Conservation (phyloP, 2,113 vertebrate species). For the Sceloporus tristichus region DNA sequence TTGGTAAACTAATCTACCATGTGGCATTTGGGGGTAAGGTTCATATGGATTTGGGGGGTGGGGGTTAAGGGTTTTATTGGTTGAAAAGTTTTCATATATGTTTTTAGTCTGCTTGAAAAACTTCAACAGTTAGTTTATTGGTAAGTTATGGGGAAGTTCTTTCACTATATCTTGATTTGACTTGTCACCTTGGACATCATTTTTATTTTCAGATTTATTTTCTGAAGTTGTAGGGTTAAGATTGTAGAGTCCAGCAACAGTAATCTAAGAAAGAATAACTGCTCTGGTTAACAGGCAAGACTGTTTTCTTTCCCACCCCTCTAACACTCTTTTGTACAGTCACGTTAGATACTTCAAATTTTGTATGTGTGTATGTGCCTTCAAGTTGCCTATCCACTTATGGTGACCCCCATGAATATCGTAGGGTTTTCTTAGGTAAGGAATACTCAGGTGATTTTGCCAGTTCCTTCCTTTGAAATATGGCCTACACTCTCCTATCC, state of each 20-base stretch:
- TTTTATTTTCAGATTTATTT: neutral
- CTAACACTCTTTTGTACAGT: neutral
- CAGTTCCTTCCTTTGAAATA: no score
- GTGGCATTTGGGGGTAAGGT: neutral
- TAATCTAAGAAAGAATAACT: neutral
- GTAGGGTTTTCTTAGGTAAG: no score
- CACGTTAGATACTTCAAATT: neutral
- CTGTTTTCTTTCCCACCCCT: neutral
- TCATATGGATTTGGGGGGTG: neutral
- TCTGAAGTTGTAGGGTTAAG: neutral
- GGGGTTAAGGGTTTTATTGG: neutral
- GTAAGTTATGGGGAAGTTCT: neutral
- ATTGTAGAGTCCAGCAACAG: neutral
- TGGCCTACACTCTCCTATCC: no score
- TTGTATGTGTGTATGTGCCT: neutral
- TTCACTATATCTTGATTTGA: neutral
- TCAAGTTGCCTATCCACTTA: no score
- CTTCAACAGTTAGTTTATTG: neutral
- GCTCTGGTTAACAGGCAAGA: neutral
- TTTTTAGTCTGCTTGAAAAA: neutral
- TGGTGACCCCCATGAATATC: no score
- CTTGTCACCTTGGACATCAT: neutral
- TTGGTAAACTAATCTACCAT: neutral
- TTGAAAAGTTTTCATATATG: neutral
- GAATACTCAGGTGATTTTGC: no score